phyloP scores from a whole-genome alignment of 2,113 vertebrate species.

The Candoia aspera region DNA sequence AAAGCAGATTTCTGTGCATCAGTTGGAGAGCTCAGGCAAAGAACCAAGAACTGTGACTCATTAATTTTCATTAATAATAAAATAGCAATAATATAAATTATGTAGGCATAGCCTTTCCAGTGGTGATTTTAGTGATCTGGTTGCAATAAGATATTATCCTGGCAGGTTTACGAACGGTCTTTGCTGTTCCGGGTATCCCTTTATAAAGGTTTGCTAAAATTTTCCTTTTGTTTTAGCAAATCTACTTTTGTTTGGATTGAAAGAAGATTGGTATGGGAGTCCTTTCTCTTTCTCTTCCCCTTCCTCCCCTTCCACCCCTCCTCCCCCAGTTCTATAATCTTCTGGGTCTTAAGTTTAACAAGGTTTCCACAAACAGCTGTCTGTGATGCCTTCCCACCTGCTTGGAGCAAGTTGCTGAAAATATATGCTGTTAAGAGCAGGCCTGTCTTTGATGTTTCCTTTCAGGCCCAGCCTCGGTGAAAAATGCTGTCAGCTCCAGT shows the following conservation, averaged over 20 bases:
- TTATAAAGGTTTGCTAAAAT: neutral
- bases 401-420: neutral
- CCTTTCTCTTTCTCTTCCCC: too few relatives aligned
- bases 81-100: neutral
- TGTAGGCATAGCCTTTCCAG: neutral
- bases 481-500: constrained; percentile 50
- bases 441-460: constrained; percentile 17
- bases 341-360: neutral
- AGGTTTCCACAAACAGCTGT: neutral
- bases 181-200: neutral
- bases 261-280: neutral
- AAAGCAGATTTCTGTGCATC: neutral
- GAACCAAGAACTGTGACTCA: neutral
- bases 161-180: neutral
- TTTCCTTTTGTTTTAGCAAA: neutral
- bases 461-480: constrained; percentile 37
- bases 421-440: constrained; percentile 27
- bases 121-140: neutral
- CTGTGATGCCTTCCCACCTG: neutral
- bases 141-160: neutral
- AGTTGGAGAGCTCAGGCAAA: neutral
- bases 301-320: too few relatives aligned
- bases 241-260: neutral
- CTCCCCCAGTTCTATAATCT: neutral
- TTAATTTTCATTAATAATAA: neutral